Base-by-base conservation (phyloP, 2,113 vertebrate genomes). In the Tachysurus fulvidraco region DNA sequence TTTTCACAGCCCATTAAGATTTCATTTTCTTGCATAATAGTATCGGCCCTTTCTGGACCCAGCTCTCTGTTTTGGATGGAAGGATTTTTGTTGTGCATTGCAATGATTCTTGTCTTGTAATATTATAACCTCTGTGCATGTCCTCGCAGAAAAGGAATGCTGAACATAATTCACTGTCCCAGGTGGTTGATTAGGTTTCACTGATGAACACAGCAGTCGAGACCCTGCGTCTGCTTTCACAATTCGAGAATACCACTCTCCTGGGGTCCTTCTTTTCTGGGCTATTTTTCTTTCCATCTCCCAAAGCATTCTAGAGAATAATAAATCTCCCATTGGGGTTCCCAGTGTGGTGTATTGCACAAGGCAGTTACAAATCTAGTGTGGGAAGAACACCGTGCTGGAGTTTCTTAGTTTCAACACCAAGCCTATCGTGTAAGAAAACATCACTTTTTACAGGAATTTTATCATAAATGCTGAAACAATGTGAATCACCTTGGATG, bases 301-400 rank as follows among this genome's bases (percentile, higher is more conserved):
- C 55, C 16, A 59, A 77, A 79, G 73, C 80, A 71, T 91, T 88
- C 67, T 88, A 57, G 4, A 21, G 83, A 91, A 91, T 89, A 91
- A 92, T 92, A 91, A 89, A 92, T 94, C 90, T 91, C 21, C 11
- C 62, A 59, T 83, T 87, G 41, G 84, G 86, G 85, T 89, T 88
- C 78, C 14, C 59, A 71, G 89, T 84, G 80, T 77, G 44, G 84
- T 91, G 86, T 83, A 21, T 71, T 79, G 83, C 59, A 30, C 79
- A 50, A 60, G 80, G 19, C 60, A 10, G 28, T 82, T 65, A 3
- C 41, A 77, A 78, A 54, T 65, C 60, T 6, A 36, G 4, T 6
- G 36, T 55, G 41, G 64, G 19, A 30, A 55, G 21, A 81, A 60
- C 78, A 41, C 19, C 6, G 19, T 8, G 13, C 74, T 77, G 25